A percentile compares a stretch with the other conserved stretches of the same genome.
These are phyloP conservation scores for Coluber constrictor DNA, from an alignment of 2,797 vertebrate genomes.

Conservation along the genomic window DNA sequence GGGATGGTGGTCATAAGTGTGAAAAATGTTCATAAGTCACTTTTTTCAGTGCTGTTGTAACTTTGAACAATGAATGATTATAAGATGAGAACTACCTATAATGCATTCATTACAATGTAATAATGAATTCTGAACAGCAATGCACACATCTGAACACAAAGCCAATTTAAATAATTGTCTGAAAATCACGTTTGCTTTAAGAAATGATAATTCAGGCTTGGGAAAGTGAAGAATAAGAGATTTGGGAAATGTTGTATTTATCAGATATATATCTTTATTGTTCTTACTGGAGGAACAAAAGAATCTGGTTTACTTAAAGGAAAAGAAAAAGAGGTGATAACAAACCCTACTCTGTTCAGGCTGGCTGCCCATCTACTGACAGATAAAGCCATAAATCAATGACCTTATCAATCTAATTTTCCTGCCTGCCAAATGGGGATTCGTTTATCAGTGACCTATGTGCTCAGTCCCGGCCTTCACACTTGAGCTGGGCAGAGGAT, in stretches of 20 bases:
- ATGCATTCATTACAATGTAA: background rate
- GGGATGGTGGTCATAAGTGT: background rate
- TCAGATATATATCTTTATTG: conserved; percentile 53
- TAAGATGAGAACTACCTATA: background rate
- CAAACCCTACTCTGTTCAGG: conserved; percentile 65
- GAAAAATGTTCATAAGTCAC: background rate
- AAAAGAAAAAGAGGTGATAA: conserved; percentile 72
- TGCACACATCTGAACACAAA: conserved; percentile 6
- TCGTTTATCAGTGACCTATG: conserved; percentile 71
- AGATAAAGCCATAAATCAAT: conserved; percentile 80
- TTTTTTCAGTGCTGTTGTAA: background rate
- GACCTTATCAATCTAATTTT: conserved; percentile 72
- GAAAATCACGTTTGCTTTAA: background rate
- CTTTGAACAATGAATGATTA: background rate
- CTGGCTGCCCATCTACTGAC: conserved; percentile 72
- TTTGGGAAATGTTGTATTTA: conserved; percentile 44
- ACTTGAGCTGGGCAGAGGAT: conserved; percentile 58
- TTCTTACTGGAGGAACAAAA: conserved; percentile 58
- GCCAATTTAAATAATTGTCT: background rate
- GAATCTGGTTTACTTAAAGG: conserved; percentile 70
- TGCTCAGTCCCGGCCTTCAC: conserved; percentile 62
- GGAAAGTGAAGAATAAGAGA: background rate
- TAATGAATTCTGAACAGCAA: conserved; percentile 32
- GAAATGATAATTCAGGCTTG: background rate
- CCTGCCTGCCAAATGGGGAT: conserved; percentile 76